A percentile compares a stretch with the other conserved stretches of the same genome.
Evolutionary conservation across 2,888 invertebrate genomes (phyloP).

Genomic region (Aphidoletes aphidimyza): DNA sequence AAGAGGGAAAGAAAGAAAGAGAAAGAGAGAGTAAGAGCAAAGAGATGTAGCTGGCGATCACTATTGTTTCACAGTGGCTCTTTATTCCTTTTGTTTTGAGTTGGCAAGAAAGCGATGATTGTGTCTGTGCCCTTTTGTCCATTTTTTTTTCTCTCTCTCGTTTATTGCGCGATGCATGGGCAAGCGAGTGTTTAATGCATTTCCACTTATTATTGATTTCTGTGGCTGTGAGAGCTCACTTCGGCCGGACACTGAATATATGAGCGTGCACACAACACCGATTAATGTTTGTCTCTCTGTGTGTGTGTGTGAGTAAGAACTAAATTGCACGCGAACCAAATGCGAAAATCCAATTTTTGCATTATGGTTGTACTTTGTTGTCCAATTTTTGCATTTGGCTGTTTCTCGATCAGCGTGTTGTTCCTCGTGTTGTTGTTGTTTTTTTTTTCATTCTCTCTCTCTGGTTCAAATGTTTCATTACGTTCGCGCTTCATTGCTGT

Average conservation of each 20-base stretch:
- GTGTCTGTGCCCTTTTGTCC: constrained; percentile 7
- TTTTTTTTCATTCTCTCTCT: neutral
- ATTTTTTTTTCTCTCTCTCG: constrained; percentile 27
- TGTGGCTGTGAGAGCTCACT: too few relatives aligned
- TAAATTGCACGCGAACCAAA: constrained; percentile 38
- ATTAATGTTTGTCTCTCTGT: too few relatives aligned
- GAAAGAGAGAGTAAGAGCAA: neutral
- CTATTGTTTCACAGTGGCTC: constrained; percentile 45
- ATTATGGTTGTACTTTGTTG: too few relatives aligned
- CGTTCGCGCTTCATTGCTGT: constrained; percentile 28
- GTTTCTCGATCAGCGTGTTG: neutral
- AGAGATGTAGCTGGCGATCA: constrained; percentile 1
- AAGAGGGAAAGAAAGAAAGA: neutral
- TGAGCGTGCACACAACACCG: too few relatives aligned
- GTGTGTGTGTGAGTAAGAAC: neutral
- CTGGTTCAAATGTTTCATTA: constrained; percentile 23
- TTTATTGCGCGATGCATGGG: neutral
- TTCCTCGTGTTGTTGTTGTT: neutral
- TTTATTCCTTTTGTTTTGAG: neutral
- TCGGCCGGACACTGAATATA: too few relatives aligned
- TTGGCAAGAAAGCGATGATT: neutral
- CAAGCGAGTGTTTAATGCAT: constrained; percentile 22
- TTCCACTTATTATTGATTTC: constrained; percentile 49
- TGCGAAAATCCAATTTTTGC: neutral
- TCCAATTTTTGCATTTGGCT: neutral